phyloP scores from a whole-genome alignment of 2,888 invertebrate genomes.

The Leptinotarsa peninsularis region DNA sequence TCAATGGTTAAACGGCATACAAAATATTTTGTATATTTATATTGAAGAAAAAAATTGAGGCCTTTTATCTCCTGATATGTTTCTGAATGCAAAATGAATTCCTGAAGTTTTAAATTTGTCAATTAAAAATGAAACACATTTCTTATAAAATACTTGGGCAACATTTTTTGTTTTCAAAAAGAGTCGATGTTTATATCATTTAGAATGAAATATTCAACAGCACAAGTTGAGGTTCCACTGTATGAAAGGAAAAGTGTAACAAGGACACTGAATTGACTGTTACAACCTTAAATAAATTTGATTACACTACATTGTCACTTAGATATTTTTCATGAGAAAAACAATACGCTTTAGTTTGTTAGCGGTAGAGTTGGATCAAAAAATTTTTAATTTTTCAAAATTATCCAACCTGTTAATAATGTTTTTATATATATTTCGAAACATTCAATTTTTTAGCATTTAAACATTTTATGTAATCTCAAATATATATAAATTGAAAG shows the following conservation, averaged over 20 bases:
- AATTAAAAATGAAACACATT: constrained; percentile 2
- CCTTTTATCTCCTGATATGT: constrained; percentile 24
- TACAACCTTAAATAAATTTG: not conserved
- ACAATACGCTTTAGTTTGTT: not conserved
- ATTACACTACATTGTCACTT: not conserved
- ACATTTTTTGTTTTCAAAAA: not conserved
- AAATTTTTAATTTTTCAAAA: not conserved
- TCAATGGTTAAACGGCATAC: constrained; percentile 6
- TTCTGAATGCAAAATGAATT: constrained; percentile 3
- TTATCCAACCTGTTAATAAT: too few species aligned
- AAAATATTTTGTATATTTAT: constrained; percentile 1
- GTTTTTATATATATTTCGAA: not conserved
- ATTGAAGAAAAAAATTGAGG: not conserved
- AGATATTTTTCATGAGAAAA: not conserved
- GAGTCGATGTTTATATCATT: not conserved
- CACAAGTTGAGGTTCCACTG: not conserved
- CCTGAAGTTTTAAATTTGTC: not conserved
- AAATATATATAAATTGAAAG: too few species aligned
- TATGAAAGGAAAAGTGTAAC: not conserved
- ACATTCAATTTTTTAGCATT: not conserved
- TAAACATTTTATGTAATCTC: too few species aligned
- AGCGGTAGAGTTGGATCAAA: too few species aligned
- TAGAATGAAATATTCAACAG: not conserved
- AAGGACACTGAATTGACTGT: not conserved
- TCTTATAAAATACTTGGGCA: constrained; percentile 3